Evolutionary conservation across 2,113 vertebrate species (phyloP), one percentile per base, ranked within the genome.

Genomic region (Sialia sialis): DNA sequence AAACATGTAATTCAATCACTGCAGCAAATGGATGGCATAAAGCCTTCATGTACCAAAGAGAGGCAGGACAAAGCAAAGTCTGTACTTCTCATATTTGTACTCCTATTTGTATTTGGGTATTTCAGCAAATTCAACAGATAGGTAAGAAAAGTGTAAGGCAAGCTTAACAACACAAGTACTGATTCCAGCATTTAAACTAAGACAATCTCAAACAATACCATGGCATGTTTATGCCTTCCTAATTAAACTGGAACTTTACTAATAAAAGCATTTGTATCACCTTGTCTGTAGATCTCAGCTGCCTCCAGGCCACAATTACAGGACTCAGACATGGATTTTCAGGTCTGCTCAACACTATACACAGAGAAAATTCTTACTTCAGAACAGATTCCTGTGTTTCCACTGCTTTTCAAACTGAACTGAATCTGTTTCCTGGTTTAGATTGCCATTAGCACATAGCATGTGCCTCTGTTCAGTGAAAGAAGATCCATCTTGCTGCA

Each of bases 1-100:
- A 96, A 96, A 96, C 95, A 97, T 88, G 98, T 97, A 97, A 98
- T 97, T 98, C 96, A 98, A 98, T 98, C 97, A 93, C 94, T 81
- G 87, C 73, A 92, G 96, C 91, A 97, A 97, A 97, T 90, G 96
- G 97, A 97, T 68, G 38, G 91, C 60, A 12, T 86, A 97, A 95
- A 93, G 93, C 87, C 90, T 80, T 76, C 60, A 48, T 19, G 89
- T 55, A 89, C 68, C 94, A 91, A 96, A 87, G 4, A 70, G 88
- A 90, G 69, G 62, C 30, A 52, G 84, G 73, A 85, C 51, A 97
- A 92, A 95, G 81, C 44, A 32, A 63, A 68, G 43, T 39, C 92
- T 64, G 60, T 52, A 76, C 79, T 75, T 51, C 59, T 89, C 51
- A 34, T 34, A 86, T 72, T 73, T 76, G 43, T 87, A 89, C 52